Conservation (phyloP, 2,797 vertebrate species). For the Phoxinus dragarum region DNA sequence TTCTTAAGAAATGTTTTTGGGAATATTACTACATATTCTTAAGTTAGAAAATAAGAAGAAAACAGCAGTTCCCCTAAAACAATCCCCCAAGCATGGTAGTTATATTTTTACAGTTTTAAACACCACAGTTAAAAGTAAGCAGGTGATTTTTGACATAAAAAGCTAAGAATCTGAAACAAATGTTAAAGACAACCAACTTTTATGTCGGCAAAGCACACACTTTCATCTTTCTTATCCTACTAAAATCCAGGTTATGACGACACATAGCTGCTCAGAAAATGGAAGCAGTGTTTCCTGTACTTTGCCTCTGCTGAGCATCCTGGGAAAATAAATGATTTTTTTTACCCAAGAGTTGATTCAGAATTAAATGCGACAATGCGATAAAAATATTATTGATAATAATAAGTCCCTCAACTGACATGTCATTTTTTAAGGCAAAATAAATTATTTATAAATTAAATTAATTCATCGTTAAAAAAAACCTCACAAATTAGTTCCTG, state of each 20-base stretch:
- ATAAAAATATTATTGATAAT: neutral
- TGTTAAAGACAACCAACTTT: neutral
- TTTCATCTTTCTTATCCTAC: neutral
- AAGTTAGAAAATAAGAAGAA: neutral
- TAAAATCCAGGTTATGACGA: neutral
- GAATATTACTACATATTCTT: neutral
- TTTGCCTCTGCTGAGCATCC: neutral
- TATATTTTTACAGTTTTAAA: neutral
- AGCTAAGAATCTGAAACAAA: neutral
- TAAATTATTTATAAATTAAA: too few relatives aligned
- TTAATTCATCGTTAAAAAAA: neutral
- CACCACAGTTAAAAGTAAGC: neutral
- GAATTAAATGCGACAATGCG: neutral
- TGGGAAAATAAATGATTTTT: neutral
- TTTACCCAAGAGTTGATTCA: neutral
- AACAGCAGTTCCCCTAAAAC: neutral
- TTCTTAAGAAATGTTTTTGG: neutral
- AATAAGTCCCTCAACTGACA: neutral
- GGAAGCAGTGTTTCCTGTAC: neutral
- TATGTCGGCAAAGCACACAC: too few relatives aligned
- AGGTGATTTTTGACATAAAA: neutral
- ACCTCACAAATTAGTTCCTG: neutral
- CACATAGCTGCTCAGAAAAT: neutral
- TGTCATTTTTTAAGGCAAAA: neutral
- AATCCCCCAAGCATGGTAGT: neutral